Conservation (phyloP, 2,888 invertebrate species). For the Siphlonurus alternatus region DNA sequence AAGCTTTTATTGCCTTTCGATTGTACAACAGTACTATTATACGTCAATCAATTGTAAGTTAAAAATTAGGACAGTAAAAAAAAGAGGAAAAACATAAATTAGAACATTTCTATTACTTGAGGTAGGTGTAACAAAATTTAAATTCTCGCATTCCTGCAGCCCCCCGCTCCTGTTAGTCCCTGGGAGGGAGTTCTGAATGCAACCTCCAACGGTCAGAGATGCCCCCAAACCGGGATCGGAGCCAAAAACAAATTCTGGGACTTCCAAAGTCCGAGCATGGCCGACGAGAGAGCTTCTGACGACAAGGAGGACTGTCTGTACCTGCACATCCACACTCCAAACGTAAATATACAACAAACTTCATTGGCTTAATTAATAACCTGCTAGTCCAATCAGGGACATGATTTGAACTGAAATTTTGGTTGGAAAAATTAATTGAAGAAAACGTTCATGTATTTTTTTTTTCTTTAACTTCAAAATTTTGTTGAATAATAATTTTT, state of each 20-base stretch:
- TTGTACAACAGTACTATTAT: too few relatives aligned
- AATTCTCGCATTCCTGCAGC: too few relatives aligned
- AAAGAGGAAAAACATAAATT: too few relatives aligned
- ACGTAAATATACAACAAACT: background rate
- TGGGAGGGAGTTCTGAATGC: background rate
- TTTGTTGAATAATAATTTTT: background rate
- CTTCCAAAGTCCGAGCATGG: background rate
- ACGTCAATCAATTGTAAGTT: too few relatives aligned
- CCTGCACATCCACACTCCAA: constrained; percentile 6
- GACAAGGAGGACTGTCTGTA: constrained; percentile 6
- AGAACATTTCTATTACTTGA: too few relatives aligned
- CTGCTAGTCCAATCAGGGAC: too few relatives aligned
- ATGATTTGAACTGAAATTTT: background rate
- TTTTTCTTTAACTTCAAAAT: background rate
- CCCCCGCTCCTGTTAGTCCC: background rate
- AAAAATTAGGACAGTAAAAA: too few relatives aligned
- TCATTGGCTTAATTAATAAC: too few relatives aligned
- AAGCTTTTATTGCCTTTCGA: too few relatives aligned
- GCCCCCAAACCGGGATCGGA: constrained; percentile 5
- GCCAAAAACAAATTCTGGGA: background rate
- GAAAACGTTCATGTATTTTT: background rate
- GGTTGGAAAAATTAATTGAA: background rate
- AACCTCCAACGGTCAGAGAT: background rate
- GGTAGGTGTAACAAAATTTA: too few relatives aligned
- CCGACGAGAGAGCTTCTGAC: background rate